Percentiles rank a stretch among this genome's conserved stretches.
These are phyloP conservation scores for Athene cunicularia DNA, from an alignment of 2,113 vertebrate genomes.

Conservation along the genomic window DNA sequence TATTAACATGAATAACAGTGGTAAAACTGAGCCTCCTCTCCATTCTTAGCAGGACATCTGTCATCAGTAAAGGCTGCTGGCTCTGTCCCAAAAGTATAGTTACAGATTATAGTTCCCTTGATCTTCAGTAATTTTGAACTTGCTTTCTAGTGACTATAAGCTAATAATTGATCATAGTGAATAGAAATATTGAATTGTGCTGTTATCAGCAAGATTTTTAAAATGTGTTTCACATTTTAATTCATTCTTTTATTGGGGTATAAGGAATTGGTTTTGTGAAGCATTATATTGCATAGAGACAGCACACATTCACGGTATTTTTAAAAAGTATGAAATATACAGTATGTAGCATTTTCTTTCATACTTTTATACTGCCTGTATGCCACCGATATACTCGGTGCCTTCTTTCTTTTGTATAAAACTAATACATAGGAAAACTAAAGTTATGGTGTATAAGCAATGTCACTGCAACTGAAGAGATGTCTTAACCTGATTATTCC, in stretches of 20 bases:
- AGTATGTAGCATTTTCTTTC: constrained; percentile 66
- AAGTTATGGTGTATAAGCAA: constrained; percentile 72
- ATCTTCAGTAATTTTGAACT: constrained; percentile 36
- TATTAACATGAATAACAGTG: background rate
- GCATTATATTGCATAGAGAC: constrained; percentile 56
- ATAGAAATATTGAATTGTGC: constrained; percentile 19
- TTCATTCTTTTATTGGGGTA: constrained; percentile 52
- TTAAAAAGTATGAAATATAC: constrained; percentile 39
- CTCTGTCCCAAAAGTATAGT: constrained; percentile 37
- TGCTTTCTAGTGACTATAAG: constrained; percentile 58
- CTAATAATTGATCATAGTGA: constrained; percentile 27
- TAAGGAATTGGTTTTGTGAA: constrained; percentile 55
- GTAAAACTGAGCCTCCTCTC: constrained; percentile 47
- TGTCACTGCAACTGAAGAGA: constrained; percentile 73
- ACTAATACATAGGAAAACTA: constrained; percentile 62
- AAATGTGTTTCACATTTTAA: constrained; percentile 50
- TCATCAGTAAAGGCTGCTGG: constrained; percentile 42
- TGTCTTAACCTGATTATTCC: constrained; percentile 76
- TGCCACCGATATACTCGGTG: constrained; percentile 79
- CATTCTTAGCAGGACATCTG: constrained; percentile 12
- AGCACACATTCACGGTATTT: constrained; percentile 67
- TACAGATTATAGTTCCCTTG: constrained; percentile 56
- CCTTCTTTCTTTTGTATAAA: constrained; percentile 82
- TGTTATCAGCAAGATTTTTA: constrained; percentile 52
- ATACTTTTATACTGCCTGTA: constrained; percentile 74